A percentile compares a stretch with the other conserved stretches of the same genome.
These are phyloP conservation scores for Pentamera pediparva DNA, from an alignment of 53 echinoderm and acorn worm genomes.

Conservation along the genomic window DNA sequence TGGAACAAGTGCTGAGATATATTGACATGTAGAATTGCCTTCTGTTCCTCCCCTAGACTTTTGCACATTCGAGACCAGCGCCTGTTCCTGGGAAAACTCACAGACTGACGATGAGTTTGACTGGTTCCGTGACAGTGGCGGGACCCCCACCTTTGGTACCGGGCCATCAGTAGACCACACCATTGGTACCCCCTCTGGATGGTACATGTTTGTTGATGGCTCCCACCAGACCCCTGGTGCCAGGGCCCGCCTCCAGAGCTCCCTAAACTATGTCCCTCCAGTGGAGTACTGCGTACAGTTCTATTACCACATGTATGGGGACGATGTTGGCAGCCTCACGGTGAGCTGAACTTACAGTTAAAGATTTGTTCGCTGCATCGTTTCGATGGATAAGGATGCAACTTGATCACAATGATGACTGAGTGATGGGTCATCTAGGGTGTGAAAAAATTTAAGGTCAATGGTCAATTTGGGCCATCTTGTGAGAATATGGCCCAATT, in stretches of 20 bases:
- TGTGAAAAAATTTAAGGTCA: too few species aligned
- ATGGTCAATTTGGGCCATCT: too few species aligned
- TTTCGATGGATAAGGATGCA: too few species aligned
- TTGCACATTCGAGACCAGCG: slow-evolving; percentile 62
- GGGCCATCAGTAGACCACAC: slow-evolving; percentile 76
- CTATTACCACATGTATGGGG: slow-evolving; percentile 94
- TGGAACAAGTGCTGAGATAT: too few species aligned
- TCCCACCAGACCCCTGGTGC: slow-evolving; percentile 50
- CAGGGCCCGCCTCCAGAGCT: slow-evolving; percentile 45
- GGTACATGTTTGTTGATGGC: slow-evolving; percentile 56
- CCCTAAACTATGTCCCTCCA: slow-evolving; percentile 27
- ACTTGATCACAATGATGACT: too few species aligned
- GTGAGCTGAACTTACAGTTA: too few species aligned
- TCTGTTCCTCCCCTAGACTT: slow-evolving; percentile 15
- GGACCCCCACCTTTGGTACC: slow-evolving; percentile 47
- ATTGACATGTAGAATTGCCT: too few species aligned
- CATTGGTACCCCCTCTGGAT: slow-evolving; percentile 55
- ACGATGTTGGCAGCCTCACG: slow-evolving; percentile 36
- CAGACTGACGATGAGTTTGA: slow-evolving; percentile 69
- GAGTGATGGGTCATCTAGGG: too few species aligned
- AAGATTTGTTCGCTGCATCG: too few species aligned
- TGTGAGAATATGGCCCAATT: too few species aligned
- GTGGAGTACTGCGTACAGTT: slow-evolving; percentile 60
- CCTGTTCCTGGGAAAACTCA: slow-evolving; percentile 55
- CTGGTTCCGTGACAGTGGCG: slow-evolving; percentile 59